Evolutionary conservation across 2,888 invertebrate genomes (phyloP).

Genomic region (Tortrix viridana): DNA sequence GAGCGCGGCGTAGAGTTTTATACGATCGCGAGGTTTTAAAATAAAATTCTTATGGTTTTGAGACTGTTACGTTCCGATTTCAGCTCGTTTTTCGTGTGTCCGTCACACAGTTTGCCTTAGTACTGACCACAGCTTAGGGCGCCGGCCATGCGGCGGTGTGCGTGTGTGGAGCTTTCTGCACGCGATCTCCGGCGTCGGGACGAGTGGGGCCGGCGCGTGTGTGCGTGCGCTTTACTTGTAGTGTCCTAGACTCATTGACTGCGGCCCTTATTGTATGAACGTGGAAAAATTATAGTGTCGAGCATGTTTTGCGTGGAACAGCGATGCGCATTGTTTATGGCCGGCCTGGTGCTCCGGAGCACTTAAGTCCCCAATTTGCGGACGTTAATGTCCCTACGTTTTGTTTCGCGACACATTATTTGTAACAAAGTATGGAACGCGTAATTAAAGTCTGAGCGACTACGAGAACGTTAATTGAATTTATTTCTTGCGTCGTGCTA

Average conservation of each 20-base stretch:
- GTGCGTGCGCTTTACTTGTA: conserved; percentile 77
- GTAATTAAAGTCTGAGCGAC: conserved; percentile 66
- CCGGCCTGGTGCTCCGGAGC: conserved; percentile 57
- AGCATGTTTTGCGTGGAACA: conserved; percentile 79
- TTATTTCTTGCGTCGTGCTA: background rate
- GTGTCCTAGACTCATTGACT: conserved; percentile 84
- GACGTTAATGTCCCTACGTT: conserved; percentile 71
- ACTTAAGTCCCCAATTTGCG: conserved; percentile 80
- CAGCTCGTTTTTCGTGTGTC: conserved; percentile 84
- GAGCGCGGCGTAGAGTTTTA: conserved; percentile 49
- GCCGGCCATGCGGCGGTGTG: conserved; percentile 77
- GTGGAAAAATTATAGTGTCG: conserved; percentile 83
- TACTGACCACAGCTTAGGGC: conserved; percentile 84
- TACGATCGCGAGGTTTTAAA: conserved; percentile 43
- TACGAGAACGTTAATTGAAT: conserved; percentile 10
- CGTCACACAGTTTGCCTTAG: conserved; percentile 84
- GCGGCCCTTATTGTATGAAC: conserved; percentile 84
- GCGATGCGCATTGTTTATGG: conserved; percentile 79
- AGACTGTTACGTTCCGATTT: conserved; percentile 77
- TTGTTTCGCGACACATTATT: conserved; percentile 74
- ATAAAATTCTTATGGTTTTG: conserved; percentile 59
- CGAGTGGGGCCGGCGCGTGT: conserved; percentile 75
- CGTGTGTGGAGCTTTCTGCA: conserved; percentile 83
- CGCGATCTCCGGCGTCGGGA: conserved; percentile 78
- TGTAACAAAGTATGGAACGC: conserved; percentile 62